Percentiles rank a stretch among this genome's conserved stretches.
Evolutionary conservation across 2,113 vertebrate species (phyloP).

Genomic region (Indicator indicator): DNA sequence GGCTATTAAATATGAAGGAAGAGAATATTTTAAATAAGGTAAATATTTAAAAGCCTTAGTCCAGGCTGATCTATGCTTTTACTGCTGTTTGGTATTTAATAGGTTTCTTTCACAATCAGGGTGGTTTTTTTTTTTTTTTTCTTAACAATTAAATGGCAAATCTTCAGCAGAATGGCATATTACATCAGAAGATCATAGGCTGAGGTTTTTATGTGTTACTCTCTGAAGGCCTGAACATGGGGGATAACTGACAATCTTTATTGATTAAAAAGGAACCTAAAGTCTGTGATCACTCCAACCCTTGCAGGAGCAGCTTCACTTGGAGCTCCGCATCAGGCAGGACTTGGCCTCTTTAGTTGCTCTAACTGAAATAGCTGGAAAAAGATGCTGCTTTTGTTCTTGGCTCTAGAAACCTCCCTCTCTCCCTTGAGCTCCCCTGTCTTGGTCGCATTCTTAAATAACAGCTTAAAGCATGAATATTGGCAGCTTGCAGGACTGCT

Average conservation of each 20-base stretch:
- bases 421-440: not conserved
- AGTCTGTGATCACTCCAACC: not conserved
- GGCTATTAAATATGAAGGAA: not conserved
- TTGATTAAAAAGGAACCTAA: not conserved
- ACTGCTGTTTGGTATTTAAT: not conserved
- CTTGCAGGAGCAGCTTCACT: not conserved
- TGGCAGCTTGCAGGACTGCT: conserved; percentile 18
- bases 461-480: conserved; percentile 1
- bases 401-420: conserved; percentile 56
- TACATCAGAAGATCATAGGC: not conserved
- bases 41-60: not conserved
- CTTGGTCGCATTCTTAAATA: conserved; percentile 34
- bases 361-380: not conserved
- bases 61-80: not conserved
- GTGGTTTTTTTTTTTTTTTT: not conserved
- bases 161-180: not conserved
- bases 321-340: not conserved
- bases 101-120: not conserved
- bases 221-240: not conserved
- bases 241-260: not conserved
- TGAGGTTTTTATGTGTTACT: not conserved
- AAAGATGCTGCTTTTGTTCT: conserved; percentile 69
- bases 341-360: not conserved
- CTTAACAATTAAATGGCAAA: not conserved
- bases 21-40: not conserved